phyloP scores from a whole-genome alignment of 2,888 invertebrate genomes.

The Taphrorychus bicolor region DNA sequence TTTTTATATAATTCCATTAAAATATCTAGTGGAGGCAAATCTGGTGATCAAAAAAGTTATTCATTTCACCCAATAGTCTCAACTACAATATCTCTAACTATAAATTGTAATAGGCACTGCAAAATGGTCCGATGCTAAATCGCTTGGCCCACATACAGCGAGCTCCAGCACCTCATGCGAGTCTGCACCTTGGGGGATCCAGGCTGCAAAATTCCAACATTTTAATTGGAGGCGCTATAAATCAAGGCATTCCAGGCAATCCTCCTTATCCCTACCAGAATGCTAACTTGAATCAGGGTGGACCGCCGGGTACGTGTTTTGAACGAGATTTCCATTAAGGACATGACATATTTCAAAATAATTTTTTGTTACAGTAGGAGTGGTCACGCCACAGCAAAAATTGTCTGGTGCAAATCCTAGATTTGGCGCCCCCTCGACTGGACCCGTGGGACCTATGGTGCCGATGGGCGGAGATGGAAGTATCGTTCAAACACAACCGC shows the following conservation, averaged over 20 bases:
- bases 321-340: not conserved
- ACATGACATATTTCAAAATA: not conserved
- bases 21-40: too few relatives aligned
- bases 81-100: too few relatives aligned
- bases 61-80: too few relatives aligned
- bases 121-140: constrained; percentile 79
- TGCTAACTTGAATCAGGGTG: constrained; percentile 62
- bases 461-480: constrained; percentile 66
- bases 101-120: constrained; percentile 75
- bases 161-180: constrained; percentile 51
- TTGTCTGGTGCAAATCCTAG: constrained; percentile 51
- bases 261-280: constrained; percentile 64
- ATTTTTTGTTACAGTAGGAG: constrained; percentile 51
- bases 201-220: constrained; percentile 68
- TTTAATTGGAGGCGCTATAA: constrained; percentile 60
- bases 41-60: too few relatives aligned
- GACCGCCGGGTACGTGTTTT: constrained; percentile 52
- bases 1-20: too few relatives aligned
- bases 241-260: constrained; percentile 63
- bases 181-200: constrained; percentile 64
- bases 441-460: constrained; percentile 62
- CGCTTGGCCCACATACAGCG: constrained; percentile 60
- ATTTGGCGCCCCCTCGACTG: constrained; percentile 56
- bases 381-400: constrained; percentile 65
- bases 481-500: constrained; percentile 77